Conservation (phyloP, 2,888 invertebrate genomes). For the Cheiracanthium punctorium region DNA sequence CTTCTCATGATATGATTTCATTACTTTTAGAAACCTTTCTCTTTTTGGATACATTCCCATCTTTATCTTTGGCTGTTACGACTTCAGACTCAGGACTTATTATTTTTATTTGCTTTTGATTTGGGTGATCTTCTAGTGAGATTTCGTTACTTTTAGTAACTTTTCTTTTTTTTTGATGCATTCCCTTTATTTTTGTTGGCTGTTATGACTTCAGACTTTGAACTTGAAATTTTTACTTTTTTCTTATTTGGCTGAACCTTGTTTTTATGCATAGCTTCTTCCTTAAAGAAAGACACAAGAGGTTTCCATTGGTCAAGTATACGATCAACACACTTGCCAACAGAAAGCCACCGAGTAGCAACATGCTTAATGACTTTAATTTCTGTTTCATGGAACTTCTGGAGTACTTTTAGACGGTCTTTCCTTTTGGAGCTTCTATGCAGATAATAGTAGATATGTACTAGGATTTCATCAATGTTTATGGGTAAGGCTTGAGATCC, state of each 20-base stretch:
- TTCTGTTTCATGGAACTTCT: background rate
- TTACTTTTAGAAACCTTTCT: too few species aligned
- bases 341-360: background rate
- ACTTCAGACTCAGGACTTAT: background rate
- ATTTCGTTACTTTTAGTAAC: background rate
- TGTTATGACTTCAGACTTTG: background rate
- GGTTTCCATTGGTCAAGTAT: background rate
- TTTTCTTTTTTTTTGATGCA: background rate
- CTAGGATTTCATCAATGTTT: conserved; percentile 4
- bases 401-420: background rate
- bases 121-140: background rate
- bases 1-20: background rate
- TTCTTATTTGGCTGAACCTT: too few species aligned
- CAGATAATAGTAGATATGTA: too few species aligned
- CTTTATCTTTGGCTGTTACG: background rate
- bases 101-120: background rate
- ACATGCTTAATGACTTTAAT: background rate
- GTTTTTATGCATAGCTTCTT: background rate
- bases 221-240: too few species aligned
- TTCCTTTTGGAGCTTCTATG: background rate
- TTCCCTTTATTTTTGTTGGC: background rate
- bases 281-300: background rate
- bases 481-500: background rate
- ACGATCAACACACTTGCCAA: background rate
- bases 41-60: too few species aligned